Evolutionary conservation across 2,888 invertebrate genomes (phyloP).

Genomic region (Apantesis nais): DNA sequence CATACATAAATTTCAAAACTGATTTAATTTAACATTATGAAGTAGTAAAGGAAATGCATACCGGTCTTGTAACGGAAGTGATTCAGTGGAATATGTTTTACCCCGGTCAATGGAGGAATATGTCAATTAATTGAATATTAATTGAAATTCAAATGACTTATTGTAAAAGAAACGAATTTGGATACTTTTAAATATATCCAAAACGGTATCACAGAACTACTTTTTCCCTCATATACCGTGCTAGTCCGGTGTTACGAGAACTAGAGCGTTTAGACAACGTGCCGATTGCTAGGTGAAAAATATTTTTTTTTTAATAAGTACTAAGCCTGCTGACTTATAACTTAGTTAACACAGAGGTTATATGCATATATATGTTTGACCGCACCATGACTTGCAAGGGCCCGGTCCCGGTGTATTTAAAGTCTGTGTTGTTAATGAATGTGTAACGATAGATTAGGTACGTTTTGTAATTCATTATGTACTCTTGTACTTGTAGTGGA

Average conservation of each 20-base stretch:
- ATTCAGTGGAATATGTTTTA: constrained; percentile 39
- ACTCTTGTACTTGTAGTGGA: neutral
- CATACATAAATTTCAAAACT: constrained; percentile 2
- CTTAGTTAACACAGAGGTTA: neutral
- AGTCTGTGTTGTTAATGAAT: neutral
- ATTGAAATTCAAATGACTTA: constrained; percentile 17
- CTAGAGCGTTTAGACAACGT: neutral
- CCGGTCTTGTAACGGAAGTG: constrained; percentile 35
- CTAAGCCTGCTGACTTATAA: neutral
- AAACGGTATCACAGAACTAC: neutral
- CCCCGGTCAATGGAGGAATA: constrained; percentile 27
- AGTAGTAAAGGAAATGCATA: constrained; percentile 33
- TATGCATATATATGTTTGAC: neutral
- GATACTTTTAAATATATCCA: neutral
- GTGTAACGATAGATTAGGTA: neutral
- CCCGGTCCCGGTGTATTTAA: neutral
- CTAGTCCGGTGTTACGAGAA: neutral
- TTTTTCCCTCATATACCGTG: neutral
- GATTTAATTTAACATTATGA: constrained; percentile 9
- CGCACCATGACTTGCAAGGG: neutral
- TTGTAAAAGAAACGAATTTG: neutral
- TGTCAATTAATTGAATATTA: constrained; percentile 37
- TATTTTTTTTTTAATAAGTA: neutral
- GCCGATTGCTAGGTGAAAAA: neutral
- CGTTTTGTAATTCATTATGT: neutral